Evolutionary conservation across 2,113 vertebrate genomes (phyloP).

Genomic region (Ahaetulla prasina): DNA sequence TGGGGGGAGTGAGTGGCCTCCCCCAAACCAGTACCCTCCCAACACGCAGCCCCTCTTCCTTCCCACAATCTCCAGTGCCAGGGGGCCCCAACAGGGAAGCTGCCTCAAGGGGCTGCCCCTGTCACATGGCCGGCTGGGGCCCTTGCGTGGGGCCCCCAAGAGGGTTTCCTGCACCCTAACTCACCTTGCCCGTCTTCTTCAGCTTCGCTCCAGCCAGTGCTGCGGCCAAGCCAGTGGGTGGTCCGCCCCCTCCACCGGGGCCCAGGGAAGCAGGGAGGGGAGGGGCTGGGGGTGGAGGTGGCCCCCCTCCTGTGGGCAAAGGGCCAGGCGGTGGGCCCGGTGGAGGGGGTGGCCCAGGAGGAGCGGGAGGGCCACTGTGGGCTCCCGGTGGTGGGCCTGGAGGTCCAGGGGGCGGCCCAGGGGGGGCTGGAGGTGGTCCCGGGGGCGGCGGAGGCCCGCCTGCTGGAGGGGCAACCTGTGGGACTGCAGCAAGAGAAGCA

Average conservation of each 20-base stretch:
- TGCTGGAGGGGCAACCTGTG: conserved; percentile 63
- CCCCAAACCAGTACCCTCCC: neutral
- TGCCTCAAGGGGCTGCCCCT: neutral
- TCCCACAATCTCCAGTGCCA: neutral
- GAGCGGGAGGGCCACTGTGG: conserved; percentile 72
- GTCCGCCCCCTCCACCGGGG: conserved; percentile 39
- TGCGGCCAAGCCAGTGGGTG: conserved; percentile 72
- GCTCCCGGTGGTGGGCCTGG: conserved; percentile 54
- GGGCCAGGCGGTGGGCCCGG: conserved; percentile 61
- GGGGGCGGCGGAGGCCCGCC: conserved; percentile 65
- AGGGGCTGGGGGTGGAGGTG: conserved; percentile 73
- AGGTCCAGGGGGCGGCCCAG: neutral
- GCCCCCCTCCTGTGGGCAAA: conserved; percentile 70
- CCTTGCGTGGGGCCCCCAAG: too few relatives aligned
- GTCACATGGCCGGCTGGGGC: neutral
- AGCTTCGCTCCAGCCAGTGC: conserved; percentile 86
- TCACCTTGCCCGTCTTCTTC: conserved; percentile 82
- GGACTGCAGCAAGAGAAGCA: conserved; percentile 49
- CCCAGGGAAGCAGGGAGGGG: conserved; percentile 59
- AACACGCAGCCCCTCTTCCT: neutral
- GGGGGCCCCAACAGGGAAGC: neutral
- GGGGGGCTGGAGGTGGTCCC: conserved; percentile 2
- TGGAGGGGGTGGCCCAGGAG: conserved; percentile 63
- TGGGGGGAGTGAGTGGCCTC: neutral
- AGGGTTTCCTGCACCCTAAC: rapidly evolving